These are phyloP conservation scores for Holotrichia oblita DNA, from an alignment of 1,140 invertebrate genomes.

Conservation along the genomic window DNA sequence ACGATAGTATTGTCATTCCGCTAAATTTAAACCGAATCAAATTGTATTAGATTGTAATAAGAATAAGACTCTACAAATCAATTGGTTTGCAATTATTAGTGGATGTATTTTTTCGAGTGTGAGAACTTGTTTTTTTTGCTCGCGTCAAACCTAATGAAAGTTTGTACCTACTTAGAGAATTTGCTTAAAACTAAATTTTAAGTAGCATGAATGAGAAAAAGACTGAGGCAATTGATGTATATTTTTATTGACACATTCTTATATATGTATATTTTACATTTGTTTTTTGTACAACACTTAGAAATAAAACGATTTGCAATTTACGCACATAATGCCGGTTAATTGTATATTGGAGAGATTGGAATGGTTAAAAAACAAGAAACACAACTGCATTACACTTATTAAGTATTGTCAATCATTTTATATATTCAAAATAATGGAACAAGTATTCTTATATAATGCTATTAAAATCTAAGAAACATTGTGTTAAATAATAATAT, in stretches of 20 bases:
- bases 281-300: conserved; percentile 20
- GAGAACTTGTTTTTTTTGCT: no score
- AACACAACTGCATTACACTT: not conserved
- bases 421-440: conserved; percentile 27
- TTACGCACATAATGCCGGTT: not conserved
- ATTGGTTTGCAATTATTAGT: no score
- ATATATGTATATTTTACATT: conserved; percentile 18
- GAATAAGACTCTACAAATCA: no score
- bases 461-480: conserved; percentile 8
- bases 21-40: no score
- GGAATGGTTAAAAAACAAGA: conserved; percentile 23
- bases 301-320: not conserved
- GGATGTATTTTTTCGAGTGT: no score
- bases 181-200: not conserved
- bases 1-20: no score
- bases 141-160: no score
- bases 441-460: conserved; percentile 19
- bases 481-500: conserved; percentile 31
- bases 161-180: no score
- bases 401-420: conserved; percentile 29
- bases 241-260: not conserved
- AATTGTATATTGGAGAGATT: not conserved
- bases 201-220: not conserved
- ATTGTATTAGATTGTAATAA: no score
- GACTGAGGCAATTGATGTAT: not conserved